phyloP scores from a whole-genome alignment of 2,113 vertebrate species.

The Rutilus rutilus region DNA sequence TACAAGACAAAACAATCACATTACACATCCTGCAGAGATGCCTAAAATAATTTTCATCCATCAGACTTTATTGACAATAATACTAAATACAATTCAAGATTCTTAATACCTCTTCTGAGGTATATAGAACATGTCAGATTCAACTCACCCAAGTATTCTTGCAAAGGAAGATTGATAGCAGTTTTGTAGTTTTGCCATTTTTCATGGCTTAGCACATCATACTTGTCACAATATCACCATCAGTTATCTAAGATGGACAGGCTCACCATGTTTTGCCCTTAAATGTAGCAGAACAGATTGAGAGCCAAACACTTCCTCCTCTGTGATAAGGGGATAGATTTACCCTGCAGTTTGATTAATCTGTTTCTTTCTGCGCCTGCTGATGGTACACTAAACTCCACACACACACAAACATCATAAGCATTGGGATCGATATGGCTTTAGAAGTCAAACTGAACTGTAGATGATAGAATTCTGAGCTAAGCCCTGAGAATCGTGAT shows the following conservation, averaged over 20 bases:
- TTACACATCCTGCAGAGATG: background rate
- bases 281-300: slow-evolving; percentile 7
- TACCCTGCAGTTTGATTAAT: slow-evolving; percentile 52
- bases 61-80: slow-evolving; percentile 6
- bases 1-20: background rate
- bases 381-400: slow-evolving; percentile 64
- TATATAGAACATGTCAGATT: background rate
- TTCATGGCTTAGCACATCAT: slow-evolving; percentile 20
- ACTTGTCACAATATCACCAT: slow-evolving; percentile 7
- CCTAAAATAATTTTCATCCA: background rate
- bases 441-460: slow-evolving; percentile 39
- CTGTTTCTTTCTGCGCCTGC: slow-evolving; percentile 50
- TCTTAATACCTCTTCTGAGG: background rate
- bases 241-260: slow-evolving; percentile 29
- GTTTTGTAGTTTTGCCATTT: slow-evolving; percentile 28
- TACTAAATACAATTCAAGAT: background rate
- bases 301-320: slow-evolving; percentile 21
- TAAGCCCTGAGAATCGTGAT: slow-evolving; percentile 35
- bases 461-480: slow-evolving; percentile 11
- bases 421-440: slow-evolving; percentile 58
- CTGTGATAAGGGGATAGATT: slow-evolving; percentile 26
- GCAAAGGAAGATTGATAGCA: slow-evolving; percentile 16
- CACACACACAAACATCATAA: slow-evolving; percentile 53
- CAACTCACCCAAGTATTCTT: background rate
- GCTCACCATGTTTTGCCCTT: slow-evolving; percentile 21